phyloP scores from a whole-genome alignment of 2,888 invertebrate species.

The Pristionchus exspectatus region DNA sequence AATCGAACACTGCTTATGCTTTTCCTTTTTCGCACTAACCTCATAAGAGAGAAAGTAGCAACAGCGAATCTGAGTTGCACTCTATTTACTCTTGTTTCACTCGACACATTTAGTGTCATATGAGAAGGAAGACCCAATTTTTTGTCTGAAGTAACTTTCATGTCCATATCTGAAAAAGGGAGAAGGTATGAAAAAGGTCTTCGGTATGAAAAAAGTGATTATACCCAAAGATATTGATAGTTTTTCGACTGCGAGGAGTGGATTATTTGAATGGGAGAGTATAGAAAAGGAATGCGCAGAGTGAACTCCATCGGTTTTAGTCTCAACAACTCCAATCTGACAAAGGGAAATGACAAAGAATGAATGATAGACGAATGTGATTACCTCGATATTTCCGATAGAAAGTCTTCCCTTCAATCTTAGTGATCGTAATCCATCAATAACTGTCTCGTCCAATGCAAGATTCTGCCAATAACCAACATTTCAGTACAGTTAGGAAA shows the following conservation, averaged over 20 bases:
- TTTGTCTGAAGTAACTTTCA: not conserved
- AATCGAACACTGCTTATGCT: too few species aligned
- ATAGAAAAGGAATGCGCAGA: too few species aligned
- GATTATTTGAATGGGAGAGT: not conserved
- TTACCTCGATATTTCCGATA: slow-evolving; percentile 1
- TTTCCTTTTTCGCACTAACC: not conserved
- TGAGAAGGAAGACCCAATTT: slow-evolving; percentile 46
- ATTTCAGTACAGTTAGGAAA: too few species aligned
- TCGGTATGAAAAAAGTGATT: not conserved
- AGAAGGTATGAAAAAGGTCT: too few species aligned
- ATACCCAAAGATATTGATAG: slow-evolving; percentile 10
- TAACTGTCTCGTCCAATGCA: slow-evolving; percentile 20
- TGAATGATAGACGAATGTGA: too few species aligned
- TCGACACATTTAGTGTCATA: not conserved
- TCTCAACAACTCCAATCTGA: not conserved
- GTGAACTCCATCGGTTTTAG: too few species aligned
- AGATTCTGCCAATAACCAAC: slow-evolving; percentile 6
- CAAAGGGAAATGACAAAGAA: too few species aligned
- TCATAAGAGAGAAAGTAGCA: slow-evolving; percentile 1
- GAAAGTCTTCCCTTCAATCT: slow-evolving; percentile 4
- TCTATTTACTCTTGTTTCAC: not conserved
- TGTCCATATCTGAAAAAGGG: slow-evolving; percentile 12
- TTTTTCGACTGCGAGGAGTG: not conserved
- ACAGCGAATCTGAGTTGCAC: slow-evolving; percentile 21
- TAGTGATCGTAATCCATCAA: slow-evolving; percentile 23